Conservation (phyloP, 2,113 vertebrate species). For the Cygnus atratus region DNA sequence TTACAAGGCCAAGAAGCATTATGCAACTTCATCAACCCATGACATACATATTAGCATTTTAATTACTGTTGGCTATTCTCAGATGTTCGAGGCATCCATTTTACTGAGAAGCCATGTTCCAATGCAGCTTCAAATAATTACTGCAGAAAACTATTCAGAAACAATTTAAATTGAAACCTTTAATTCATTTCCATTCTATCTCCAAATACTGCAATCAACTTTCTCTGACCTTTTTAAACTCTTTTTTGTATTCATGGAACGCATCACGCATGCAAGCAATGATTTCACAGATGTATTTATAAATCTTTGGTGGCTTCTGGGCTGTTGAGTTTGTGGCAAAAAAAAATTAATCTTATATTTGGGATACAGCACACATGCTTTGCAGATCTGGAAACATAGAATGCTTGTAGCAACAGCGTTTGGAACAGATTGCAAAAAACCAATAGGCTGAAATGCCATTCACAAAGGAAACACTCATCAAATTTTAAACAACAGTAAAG, state of each 20-base stretch:
- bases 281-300: background rate
- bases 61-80: constrained; percentile 16
- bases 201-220: constrained; percentile 14
- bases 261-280: background rate
- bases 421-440: background rate
- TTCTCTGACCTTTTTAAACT: background rate
- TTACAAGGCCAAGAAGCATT: background rate
- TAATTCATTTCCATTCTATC: constrained; percentile 1
- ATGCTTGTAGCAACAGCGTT: background rate
- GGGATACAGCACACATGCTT: background rate
- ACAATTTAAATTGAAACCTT: background rate
- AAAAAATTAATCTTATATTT: background rate
- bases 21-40: background rate
- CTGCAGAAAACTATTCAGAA: constrained; percentile 8
- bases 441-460: background rate
- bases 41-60: background rate
- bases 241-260: background rate
- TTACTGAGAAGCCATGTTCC: constrained; percentile 24
- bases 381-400: background rate
- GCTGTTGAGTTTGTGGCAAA: background rate
- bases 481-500: background rate
- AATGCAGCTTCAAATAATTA: background rate
- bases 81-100: background rate
- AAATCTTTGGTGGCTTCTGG: background rate
- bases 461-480: background rate